Evolutionary conservation across 2,888 invertebrate genomes (phyloP).

Genomic region (Desoria tigrina): DNA sequence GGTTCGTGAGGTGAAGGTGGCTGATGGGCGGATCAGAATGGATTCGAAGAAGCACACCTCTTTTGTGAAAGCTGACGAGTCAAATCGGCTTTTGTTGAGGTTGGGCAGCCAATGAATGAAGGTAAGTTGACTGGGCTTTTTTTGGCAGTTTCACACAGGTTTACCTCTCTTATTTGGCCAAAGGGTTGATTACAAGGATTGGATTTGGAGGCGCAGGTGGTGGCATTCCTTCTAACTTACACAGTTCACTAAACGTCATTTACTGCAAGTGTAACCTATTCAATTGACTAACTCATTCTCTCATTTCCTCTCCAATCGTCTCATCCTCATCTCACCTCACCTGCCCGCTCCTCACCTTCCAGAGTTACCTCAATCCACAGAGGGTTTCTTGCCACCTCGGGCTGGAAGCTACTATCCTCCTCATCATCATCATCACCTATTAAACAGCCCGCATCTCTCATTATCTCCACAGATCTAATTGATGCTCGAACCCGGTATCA

Average conservation of each 20-base stretch:
- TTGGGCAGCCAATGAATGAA: conserved; percentile 21
- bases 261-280: conserved; percentile 1
- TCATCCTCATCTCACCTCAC: neutral
- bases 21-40: conserved; percentile 11
- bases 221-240: conserved; percentile 4
- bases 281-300: conserved; percentile 1
- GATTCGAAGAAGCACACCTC: conserved; percentile 18
- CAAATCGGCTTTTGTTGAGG: conserved; percentile 15
- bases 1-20: conserved; percentile 10
- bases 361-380: neutral
- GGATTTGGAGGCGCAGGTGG: conserved; percentile 23
- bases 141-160: neutral
- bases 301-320: conserved; percentile 11
- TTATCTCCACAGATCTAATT: conserved; percentile 17
- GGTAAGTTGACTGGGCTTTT: conserved; percentile 20
- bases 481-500: neutral
- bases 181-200: conserved; percentile 12
- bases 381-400: neutral
- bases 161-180: conserved; percentile 7
- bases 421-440: neutral
- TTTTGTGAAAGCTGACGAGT: conserved; percentile 21
- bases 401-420: neutral
- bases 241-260: conserved; percentile 8
- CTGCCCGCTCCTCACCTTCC: neutral
- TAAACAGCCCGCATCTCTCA: conserved; percentile 4